Evolutionary conservation across 2,797 vertebrate species (phyloP).

Genomic region (Lepilemur ruficaudatus): DNA sequence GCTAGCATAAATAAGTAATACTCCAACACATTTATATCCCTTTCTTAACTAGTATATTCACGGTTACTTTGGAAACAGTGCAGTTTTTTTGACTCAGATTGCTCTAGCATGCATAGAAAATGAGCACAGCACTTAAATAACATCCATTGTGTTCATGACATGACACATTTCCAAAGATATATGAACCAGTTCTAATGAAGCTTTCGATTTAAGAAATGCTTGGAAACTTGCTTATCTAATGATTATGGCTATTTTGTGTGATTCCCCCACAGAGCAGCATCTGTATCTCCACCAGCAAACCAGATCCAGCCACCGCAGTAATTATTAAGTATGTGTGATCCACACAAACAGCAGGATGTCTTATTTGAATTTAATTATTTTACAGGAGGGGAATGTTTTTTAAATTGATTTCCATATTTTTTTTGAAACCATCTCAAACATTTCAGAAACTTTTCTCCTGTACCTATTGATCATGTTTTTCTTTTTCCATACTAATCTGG

Average conservation of each 20-base stretch:
- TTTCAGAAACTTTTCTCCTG: not conserved
- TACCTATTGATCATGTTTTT: not conserved
- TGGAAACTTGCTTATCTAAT: not conserved
- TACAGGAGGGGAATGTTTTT: not conserved
- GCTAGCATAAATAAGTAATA: not conserved
- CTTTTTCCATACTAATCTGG: not conserved
- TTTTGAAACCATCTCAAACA: not conserved
- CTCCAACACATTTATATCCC: not conserved
- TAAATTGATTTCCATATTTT: not conserved
- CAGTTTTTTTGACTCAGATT: not conserved
- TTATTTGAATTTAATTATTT: not conserved
- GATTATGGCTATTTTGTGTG: not conserved
- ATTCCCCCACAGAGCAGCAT: not conserved
- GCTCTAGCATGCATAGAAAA: not conserved
- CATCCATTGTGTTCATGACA: not conserved
- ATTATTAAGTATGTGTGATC: not conserved
- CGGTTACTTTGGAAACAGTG: constrained; percentile 2
- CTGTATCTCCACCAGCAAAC: not conserved
- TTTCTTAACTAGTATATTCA: not conserved
- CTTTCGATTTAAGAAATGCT: not conserved
- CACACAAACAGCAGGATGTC: not conserved
- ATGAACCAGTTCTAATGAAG: not conserved
- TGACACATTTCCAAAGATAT: not conserved
- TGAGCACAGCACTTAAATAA: not conserved
- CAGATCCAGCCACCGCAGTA: not conserved